Evolutionary conservation across 2,888 invertebrate species (phyloP).

Genomic region (Ophonus ardosiacus): DNA sequence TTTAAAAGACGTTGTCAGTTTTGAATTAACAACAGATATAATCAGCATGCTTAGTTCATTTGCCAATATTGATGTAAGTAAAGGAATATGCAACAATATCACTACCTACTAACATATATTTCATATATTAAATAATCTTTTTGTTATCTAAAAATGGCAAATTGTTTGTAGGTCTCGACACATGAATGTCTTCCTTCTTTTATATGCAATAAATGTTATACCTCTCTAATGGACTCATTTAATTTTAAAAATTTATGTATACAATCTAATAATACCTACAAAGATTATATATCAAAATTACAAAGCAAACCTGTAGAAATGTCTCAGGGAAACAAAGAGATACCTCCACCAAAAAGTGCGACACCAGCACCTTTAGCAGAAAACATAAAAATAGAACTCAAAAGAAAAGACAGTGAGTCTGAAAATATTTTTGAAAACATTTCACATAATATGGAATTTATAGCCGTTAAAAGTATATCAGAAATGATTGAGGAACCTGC

Average conservation of each 20-base stretch:
- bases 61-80: constrained; percentile 57
- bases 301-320: constrained; percentile 12
- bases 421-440: constrained; percentile 16
- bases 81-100: not conserved
- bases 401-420: constrained; percentile 24
- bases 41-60: constrained; percentile 50
- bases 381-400: constrained; percentile 4
- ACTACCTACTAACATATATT: not conserved
- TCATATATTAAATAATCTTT: not conserved
- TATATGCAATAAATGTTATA: constrained; percentile 57
- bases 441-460: not conserved
- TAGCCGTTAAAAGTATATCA: constrained; percentile 22
- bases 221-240: constrained; percentile 41
- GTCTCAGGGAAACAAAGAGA: constrained; percentile 36
- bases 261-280: constrained; percentile 51
- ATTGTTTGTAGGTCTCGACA: constrained; percentile 36
- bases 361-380: not conserved
- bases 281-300: constrained; percentile 35
- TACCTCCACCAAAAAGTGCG: constrained; percentile 24
- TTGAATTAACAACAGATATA: constrained; percentile 59
- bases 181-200: constrained; percentile 53
- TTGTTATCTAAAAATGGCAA: constrained; percentile 13
- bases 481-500: constrained; percentile 37
- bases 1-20: constrained; percentile 55
- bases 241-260: constrained; percentile 56